These are phyloP conservation scores for Hecatera dysodea DNA, from an alignment of 2,888 invertebrate species.

Conservation along the genomic window DNA sequence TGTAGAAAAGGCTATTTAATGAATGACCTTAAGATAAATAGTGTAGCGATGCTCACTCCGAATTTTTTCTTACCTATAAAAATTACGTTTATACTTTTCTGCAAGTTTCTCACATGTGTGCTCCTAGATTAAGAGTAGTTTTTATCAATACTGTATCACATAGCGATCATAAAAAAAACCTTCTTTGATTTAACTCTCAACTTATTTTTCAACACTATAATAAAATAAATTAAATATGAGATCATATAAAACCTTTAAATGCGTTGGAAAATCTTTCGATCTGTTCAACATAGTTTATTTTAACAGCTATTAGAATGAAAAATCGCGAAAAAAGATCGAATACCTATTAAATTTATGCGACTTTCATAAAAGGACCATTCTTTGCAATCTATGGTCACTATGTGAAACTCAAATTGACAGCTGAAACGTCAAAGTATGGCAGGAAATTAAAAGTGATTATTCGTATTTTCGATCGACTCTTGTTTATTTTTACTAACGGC, in stretches of 20 bases:
- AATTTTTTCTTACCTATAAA: too few relatives aligned
- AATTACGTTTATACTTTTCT: too few relatives aligned
- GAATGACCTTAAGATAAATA: too few relatives aligned
- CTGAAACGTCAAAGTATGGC: conserved; percentile 11
- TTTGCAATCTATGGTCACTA: background rate
- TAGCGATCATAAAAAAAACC: too few relatives aligned
- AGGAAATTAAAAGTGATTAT: background rate
- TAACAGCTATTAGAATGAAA: too few relatives aligned
- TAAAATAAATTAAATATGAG: background rate
- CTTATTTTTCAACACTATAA: background rate
- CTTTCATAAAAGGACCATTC: too few relatives aligned
- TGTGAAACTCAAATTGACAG: conserved; percentile 1
- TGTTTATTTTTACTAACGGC: background rate
- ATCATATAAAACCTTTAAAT: background rate
- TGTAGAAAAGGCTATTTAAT: background rate
- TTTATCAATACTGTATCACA: too few relatives aligned
- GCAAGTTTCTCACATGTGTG: background rate
- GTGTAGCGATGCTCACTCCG: too few relatives aligned
- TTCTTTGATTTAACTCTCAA: background rate
- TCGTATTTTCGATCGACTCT: background rate
- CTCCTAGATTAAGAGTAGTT: too few relatives aligned
- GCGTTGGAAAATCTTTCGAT: background rate
- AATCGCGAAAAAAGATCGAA: too few relatives aligned
- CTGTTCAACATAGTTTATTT: background rate
- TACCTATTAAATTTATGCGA: too few relatives aligned